phyloP scores from a whole-genome alignment of 2,888 invertebrate genomes.

The Clepsis dumicolana region DNA sequence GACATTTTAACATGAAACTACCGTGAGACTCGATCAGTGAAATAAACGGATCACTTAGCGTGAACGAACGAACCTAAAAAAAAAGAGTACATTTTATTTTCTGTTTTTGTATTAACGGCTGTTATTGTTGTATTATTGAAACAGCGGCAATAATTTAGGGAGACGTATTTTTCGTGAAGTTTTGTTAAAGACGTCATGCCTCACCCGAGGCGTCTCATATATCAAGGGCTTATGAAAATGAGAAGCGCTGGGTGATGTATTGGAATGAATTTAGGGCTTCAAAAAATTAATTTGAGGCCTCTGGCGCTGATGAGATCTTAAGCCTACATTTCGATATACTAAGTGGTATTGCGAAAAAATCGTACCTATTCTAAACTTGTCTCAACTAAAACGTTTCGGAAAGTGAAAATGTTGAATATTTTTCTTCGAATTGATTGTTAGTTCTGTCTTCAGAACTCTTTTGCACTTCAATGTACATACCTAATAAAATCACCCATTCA shows the following conservation, averaged over 20 bases:
- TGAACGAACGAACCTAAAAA: no score
- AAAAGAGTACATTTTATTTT: no score
- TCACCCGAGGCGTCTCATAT: conserved; percentile 36
- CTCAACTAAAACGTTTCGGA: neutral
- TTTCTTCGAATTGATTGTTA: neutral
- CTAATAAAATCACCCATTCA: no score
- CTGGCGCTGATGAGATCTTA: neutral
- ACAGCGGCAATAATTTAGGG: conserved; percentile 6
- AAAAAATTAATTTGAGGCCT: conserved; percentile 30
- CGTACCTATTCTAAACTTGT: neutral
- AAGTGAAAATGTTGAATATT: neutral
- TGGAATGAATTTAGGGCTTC: conserved; percentile 40
- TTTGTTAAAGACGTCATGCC: conserved; percentile 28
- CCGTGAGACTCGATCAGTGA: no score
- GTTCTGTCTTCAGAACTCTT: no score
- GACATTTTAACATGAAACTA: no score
- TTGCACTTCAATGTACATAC: no score
- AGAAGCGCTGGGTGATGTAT: conserved; percentile 42
- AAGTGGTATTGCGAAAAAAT: neutral
- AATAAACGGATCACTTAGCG: no score
- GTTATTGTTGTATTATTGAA: conserved; percentile 14
- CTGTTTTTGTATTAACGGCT: neutral
- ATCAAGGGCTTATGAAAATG: conserved; percentile 48
- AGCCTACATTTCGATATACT: conserved; percentile 1
- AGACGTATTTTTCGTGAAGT: conserved; percentile 24